phyloP scores from a whole-genome alignment of 1,140 invertebrate species.

The Euglossa dilemma region DNA sequence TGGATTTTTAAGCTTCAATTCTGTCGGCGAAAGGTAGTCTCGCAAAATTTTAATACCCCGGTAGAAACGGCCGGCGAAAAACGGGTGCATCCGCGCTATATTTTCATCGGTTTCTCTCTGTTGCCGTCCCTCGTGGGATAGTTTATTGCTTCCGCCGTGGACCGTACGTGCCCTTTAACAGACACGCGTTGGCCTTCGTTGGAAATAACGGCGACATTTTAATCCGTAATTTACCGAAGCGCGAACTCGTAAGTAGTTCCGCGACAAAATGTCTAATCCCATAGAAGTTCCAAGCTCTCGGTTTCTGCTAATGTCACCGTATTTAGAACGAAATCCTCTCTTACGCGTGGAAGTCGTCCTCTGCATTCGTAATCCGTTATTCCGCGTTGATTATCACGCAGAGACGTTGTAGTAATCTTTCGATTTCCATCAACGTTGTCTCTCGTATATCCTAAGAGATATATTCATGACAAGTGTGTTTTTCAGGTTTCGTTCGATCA shows the following conservation, averaged over 20 bases:
- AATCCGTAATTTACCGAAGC: conserved; percentile 6
- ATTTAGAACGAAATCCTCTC: conserved; percentile 27
- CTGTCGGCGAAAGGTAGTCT: no score
- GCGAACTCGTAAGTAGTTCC: background rate
- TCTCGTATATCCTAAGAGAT: background rate
- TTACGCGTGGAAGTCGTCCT: background rate
- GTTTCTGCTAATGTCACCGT: background rate
- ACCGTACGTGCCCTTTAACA: background rate
- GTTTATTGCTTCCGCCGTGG: background rate
- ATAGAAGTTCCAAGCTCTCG: background rate
- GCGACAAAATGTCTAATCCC: background rate
- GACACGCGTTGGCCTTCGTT: background rate
- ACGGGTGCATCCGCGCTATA: background rate
- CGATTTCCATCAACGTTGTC: background rate
- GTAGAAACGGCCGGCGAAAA: background rate
- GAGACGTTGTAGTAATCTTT: conserved; percentile 15
- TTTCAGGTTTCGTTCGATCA: background rate
- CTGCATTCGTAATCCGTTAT: background rate
- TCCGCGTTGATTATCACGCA: background rate
- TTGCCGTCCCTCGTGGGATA: background rate
- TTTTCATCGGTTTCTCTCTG: no score
- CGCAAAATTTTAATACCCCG: background rate
- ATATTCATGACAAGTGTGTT: no score
- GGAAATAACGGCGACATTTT: background rate
- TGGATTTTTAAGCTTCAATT: background rate